These are phyloP conservation scores for Caenorhabditis angaria DNA, from an alignment of 2,888 invertebrate species.

Conservation along the genomic window DNA sequence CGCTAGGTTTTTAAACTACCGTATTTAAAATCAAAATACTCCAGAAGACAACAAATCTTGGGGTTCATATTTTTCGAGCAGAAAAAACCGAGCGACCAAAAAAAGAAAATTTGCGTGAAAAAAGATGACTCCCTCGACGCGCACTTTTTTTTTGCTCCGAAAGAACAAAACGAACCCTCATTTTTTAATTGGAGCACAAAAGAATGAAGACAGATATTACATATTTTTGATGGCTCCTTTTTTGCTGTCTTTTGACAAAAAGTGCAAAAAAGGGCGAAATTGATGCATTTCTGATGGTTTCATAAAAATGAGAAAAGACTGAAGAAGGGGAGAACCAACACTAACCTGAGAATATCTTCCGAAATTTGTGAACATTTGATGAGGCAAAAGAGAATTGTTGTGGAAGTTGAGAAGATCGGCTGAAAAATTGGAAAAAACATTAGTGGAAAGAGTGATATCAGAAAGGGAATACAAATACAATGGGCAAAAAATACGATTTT, in stretches of 20 bases:
- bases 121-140: too few relatives aligned
- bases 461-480: not conserved
- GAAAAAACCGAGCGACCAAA: too few relatives aligned
- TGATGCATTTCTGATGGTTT: not conserved
- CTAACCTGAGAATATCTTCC: slow-evolving; percentile 46
- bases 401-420: slow-evolving; percentile 56
- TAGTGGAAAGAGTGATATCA: too few relatives aligned
- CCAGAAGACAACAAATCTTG: too few relatives aligned
- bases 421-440: slow-evolving; percentile 16
- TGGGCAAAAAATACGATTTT: not conserved
- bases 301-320: too few relatives aligned
- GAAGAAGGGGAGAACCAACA: too few relatives aligned
- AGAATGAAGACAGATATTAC: not conserved
- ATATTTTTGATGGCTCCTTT: not conserved
- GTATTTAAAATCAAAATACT: too few relatives aligned
- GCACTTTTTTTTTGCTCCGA: too few relatives aligned
- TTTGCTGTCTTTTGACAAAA: not conserved
- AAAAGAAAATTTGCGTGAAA: too few relatives aligned
- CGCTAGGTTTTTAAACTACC: too few relatives aligned
- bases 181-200: not conserved
- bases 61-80: too few relatives aligned
- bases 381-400: slow-evolving; percentile 50
- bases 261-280: not conserved
- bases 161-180: too few relatives aligned
- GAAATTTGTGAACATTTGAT: slow-evolving; percentile 58